phyloP scores from a whole-genome alignment of 2,888 invertebrate genomes.

The Amblyteles armatorius region DNA sequence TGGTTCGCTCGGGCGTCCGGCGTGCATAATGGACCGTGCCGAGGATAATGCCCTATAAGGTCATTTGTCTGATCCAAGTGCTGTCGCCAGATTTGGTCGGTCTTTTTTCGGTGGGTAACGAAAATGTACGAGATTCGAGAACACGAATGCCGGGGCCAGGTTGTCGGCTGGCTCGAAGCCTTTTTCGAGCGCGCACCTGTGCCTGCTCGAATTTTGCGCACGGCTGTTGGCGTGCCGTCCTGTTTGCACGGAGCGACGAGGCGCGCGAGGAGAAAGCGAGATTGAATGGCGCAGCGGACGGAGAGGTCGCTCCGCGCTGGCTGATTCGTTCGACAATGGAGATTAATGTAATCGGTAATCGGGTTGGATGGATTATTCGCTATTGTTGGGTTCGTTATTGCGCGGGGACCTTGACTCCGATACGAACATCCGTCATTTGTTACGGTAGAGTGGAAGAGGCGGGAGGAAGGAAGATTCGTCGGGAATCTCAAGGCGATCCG shows the following conservation, averaged over 20 bases:
- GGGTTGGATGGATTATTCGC: constrained; percentile 56
- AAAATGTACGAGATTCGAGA: constrained; percentile 25
- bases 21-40: constrained; percentile 58
- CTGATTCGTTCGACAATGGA: constrained; percentile 52
- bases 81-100: constrained; percentile 66
- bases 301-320: constrained; percentile 36
- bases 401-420: constrained; percentile 61
- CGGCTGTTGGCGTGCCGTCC: background rate
- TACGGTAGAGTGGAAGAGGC: constrained; percentile 27
- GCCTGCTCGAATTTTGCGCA: constrained; percentile 21
- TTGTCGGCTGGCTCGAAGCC: constrained; percentile 18
- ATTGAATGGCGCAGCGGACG: constrained; percentile 52
- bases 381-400: constrained; percentile 57
- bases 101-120: constrained; percentile 4
- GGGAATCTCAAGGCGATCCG: constrained; percentile 17
- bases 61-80: constrained; percentile 70
- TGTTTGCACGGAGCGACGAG: background rate
- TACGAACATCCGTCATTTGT: constrained; percentile 52
- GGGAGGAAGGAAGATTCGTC: constrained; percentile 33
- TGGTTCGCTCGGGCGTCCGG: constrained; percentile 57
- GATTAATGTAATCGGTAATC: constrained; percentile 54
- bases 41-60: constrained; percentile 75
- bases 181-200: constrained; percentile 52
- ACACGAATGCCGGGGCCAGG: constrained; percentile 11
- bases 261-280: constrained; percentile 48